Conservation (phyloP, 2,797 vertebrate genomes). For the Pseudomugil tenellus region DNA sequence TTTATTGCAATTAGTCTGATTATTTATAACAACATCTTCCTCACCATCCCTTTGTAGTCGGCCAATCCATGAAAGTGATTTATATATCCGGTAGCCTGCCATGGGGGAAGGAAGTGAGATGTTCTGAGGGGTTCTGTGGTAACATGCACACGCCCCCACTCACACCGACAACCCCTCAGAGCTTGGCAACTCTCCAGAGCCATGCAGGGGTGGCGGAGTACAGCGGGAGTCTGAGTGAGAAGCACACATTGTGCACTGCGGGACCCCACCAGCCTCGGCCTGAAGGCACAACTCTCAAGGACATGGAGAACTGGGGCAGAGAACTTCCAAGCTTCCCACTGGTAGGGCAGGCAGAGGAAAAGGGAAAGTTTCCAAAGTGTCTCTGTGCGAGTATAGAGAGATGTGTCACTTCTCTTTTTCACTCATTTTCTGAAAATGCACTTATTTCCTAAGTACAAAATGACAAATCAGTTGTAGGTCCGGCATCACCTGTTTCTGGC, state of each 20-base stretch:
- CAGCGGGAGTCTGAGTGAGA: constrained; percentile 80
- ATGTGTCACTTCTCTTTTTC: constrained; percentile 33
- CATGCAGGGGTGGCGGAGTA: constrained; percentile 76
- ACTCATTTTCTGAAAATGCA: constrained; percentile 29
- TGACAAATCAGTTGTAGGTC: neutral
- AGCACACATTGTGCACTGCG: constrained; percentile 84
- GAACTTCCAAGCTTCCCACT: constrained; percentile 79
- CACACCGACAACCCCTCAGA: constrained; percentile 79
- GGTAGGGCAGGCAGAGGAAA: constrained; percentile 72
- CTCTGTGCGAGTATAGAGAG: constrained; percentile 44
- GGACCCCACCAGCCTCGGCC: constrained; percentile 84
- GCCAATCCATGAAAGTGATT: constrained; percentile 71
- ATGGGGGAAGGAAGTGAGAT: constrained; percentile 62
- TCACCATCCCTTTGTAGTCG: constrained; percentile 49
- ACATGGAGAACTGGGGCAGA: constrained; percentile 86
- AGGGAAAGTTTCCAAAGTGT: constrained; percentile 69
- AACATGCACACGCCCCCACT: constrained; percentile 51
- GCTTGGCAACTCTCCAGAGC: constrained; percentile 85
- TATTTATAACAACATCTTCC: constrained; percentile 67
- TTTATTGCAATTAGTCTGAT: constrained; percentile 71
- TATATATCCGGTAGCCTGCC: constrained; percentile 65
- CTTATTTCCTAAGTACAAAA: neutral
- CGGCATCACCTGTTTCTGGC: neutral
- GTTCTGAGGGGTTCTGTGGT: constrained; percentile 57
- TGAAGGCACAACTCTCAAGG: constrained; percentile 87